Percentiles rank a stretch among this genome's conserved stretches.
Evolutionary conservation across 2,888 invertebrate species (phyloP).

Genomic region (Ochlodes sylvanus): DNA sequence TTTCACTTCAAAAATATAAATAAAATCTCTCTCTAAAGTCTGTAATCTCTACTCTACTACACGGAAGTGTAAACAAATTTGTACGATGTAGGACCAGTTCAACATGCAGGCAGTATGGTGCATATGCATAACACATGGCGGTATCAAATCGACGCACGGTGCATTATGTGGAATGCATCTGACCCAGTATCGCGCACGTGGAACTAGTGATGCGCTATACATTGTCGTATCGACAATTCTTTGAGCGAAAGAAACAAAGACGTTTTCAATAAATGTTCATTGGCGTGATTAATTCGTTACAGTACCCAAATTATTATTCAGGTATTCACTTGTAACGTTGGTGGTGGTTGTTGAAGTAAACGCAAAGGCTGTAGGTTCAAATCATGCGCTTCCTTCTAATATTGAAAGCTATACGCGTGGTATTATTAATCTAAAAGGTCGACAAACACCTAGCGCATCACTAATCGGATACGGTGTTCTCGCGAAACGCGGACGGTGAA

Average conservation of each 20-base stretch:
- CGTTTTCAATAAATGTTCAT: too few species aligned
- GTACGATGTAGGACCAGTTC: neutral
- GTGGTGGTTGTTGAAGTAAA: too few species aligned
- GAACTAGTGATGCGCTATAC: conserved; percentile 11
- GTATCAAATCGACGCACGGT: conserved; percentile 18
- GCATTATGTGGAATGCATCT: conserved; percentile 31
- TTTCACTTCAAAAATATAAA: too few species aligned
- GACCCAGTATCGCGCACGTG: conserved; percentile 27
- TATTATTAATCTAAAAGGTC: too few species aligned
- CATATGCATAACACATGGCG: conserved; percentile 22
- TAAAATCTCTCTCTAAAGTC: too few species aligned
- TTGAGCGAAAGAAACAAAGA: neutral
- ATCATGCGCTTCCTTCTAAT: too few species aligned
- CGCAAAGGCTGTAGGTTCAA: too few species aligned
- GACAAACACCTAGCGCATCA: conserved; percentile 1
- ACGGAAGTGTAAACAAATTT: conserved; percentile 3
- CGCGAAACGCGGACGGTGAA: conserved; percentile 7
- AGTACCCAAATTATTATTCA: too few species aligned
- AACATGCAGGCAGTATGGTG: conserved; percentile 9
- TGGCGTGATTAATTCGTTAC: too few species aligned
- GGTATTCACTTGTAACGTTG: too few species aligned
- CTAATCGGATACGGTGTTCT: conserved; percentile 17
- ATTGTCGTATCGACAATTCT: neutral
- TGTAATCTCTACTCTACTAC: neutral
- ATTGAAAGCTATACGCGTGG: too few species aligned